Evolutionary conservation across 2,113 vertebrate genomes (phyloP), one percentile per base, ranked within the genome.

Genomic region (Tachysurus fulvidraco): DNA sequence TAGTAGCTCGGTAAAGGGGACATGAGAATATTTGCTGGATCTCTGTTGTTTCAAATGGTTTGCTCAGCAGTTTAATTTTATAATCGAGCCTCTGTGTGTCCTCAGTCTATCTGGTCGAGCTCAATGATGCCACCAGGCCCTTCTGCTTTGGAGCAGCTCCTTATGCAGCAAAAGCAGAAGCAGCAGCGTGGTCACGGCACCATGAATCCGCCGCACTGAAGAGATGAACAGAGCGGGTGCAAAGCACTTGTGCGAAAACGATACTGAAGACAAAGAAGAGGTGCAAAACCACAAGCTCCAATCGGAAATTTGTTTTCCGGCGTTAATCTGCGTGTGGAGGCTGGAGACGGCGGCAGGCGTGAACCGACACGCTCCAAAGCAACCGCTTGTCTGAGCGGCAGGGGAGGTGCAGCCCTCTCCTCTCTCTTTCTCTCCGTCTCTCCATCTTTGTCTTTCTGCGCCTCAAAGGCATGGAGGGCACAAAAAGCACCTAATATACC

Each of bases 91-190:
- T 19, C 30, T 30, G 41, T 84, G 5, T 84, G 57, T 88, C 91
- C 93, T 76, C 89, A 99, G 98, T 99, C 98, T n/a, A 99, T 99
- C 95, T 99, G 98, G 98, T 99, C 98, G 83, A 99, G 97, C 93
- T 98, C 98, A 91, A 99, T 99, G 98, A 98, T 99, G 98, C 98
- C 97, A 90, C 97, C 98, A 3, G 98, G 98, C 91, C 98, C 98
- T 44, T 99, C 98, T 14, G 98, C 98, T 57, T 95, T 99, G 96
- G 98, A 99, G 96, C 98, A 99, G 96, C 97, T 99, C 92, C 94
- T 99, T 89, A 97, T 99, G 96, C 98, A 99, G 95, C 98, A 99
- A 95, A 99, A 99, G 88, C 98, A 99, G 94, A 99, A 99, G 95
- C 98, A 99, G 95, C 98, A 99, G 94, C 95, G 97, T 3, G 97